Base-by-base conservation (phyloP, 2,797 vertebrate species). In the Gymnoscopelus microlampas region DNA sequence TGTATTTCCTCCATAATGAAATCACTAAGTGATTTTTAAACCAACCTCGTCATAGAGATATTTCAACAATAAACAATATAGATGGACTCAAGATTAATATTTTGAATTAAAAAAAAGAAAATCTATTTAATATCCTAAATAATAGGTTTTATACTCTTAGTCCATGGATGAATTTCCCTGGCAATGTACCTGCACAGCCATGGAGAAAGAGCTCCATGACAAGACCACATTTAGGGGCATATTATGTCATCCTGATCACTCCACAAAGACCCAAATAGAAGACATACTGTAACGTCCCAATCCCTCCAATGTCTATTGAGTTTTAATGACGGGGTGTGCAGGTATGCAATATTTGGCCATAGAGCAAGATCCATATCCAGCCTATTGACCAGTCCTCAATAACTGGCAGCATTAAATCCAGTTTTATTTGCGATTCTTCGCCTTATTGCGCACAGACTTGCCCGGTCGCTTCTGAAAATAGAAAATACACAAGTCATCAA, bases 401-500 rank as follows among this genome's bases (percentile, higher is more conserved):
- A 3, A 5, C 53, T 15, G 47, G 49, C 39, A 44, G 7, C 53
- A 24, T n/a, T 32, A 13, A 29, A 9, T 29, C 23, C 14, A 12
- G 3, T 39, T 80, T 85, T 86, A 91, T 0, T 85, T 90, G 77
- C 92, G 93, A 71, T 68, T 89, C 90, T 97, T 99, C 90, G 96
- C 97, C 87, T 98, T 98, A 87, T 91, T 95, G 67, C 97, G 93
- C 3, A 91, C 84, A 48, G 92, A 93, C 87, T 99, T 99, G 62
- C 98, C 97, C 0, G 96, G 98, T 54, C 98, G 95, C 87, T 98
- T 98, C 98, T 99, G 90, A 1, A 86, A 88, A 55, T 50, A 85
- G 65, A 66, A 39, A 50, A 0, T 8, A 39, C 39, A 39, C 39
- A 9, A 39, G 8, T 39, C 8, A 39, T 39, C 39, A 39, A 7